phyloP scores from a whole-genome alignment of 2,113 vertebrate species.

The Procavia capensis region DNA sequence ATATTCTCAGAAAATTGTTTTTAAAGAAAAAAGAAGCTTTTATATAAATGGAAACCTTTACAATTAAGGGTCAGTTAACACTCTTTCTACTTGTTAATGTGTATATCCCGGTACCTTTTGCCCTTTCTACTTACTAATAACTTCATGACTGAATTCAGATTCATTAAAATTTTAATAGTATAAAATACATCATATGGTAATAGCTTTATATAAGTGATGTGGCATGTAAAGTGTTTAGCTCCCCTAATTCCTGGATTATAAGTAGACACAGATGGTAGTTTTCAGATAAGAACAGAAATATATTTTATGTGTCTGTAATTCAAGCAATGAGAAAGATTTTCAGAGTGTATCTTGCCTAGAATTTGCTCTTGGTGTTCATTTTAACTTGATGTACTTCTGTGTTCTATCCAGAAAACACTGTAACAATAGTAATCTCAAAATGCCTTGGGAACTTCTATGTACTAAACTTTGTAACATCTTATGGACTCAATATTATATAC shows the following conservation, averaged over 20 bases:
- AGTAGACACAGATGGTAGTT: conserved; percentile 43
- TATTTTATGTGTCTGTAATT: conserved; percentile 59
- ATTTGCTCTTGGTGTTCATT: conserved; percentile 51
- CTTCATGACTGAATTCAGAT: not conserved
- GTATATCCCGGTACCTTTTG: not conserved
- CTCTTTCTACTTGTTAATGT: not conserved
- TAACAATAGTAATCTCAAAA: not conserved
- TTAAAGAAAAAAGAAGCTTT: not conserved
- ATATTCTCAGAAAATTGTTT: conserved; percentile 20
- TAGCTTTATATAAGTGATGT: conserved; percentile 53
- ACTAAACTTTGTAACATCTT: not conserved
- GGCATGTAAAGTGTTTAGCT: conserved; percentile 30
- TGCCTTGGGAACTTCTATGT: not conserved
- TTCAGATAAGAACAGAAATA: conserved; percentile 59
- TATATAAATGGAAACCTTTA: not conserved
- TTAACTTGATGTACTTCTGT: conserved; percentile 3
- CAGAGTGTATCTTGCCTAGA: conserved; percentile 27
- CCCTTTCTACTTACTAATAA: not conserved
- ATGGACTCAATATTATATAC: not conserved
- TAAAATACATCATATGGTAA: conserved; percentile 16
- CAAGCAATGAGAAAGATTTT: conserved; percentile 51
- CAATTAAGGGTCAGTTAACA: not conserved
- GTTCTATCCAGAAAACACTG: not conserved
- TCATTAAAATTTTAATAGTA: conserved; percentile 36
- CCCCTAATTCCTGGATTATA: conserved; percentile 57